Conservation (phyloP, 1,140 invertebrate species). For the Venturia canescens region DNA sequence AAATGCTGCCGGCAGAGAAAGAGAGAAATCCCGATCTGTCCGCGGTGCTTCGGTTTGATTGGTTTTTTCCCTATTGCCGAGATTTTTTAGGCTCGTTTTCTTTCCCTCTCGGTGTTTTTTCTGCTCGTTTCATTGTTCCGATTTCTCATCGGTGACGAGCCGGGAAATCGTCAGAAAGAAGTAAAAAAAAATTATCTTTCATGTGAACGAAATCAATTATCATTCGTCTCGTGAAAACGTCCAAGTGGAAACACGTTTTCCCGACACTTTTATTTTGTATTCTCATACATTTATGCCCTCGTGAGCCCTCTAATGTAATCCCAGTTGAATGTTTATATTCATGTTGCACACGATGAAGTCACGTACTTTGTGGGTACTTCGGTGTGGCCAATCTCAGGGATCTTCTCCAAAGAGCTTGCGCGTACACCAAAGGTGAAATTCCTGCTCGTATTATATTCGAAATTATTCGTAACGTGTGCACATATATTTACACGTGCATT, state of each 20-base stretch:
- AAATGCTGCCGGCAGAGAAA: slow-evolving; percentile 2
- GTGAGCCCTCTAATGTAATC: background rate
- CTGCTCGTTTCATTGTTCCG: background rate
- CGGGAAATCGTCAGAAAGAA: slow-evolving; percentile 9
- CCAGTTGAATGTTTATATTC: too few species aligned
- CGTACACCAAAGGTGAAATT: too few species aligned
- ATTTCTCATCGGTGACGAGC: slow-evolving; percentile 8
- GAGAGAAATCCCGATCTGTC: slow-evolving; percentile 5
- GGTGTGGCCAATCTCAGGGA: too few species aligned
- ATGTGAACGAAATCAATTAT: background rate
- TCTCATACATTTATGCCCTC: background rate
- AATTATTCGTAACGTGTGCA: background rate
- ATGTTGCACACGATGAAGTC: too few species aligned
- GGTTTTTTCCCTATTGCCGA: slow-evolving; percentile 33
- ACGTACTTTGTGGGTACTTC: too few species aligned
- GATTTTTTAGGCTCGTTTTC: background rate
- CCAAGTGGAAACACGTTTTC: background rate
- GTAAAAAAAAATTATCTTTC: background rate
- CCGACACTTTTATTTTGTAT: background rate
- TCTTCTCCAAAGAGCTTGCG: too few species aligned
- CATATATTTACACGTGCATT: slow-evolving; percentile 8
- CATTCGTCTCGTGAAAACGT: background rate
- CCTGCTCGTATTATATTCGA: background rate
- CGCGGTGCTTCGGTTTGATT: slow-evolving; percentile 36
- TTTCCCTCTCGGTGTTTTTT: background rate